phyloP scores from a whole-genome alignment of 2,113 vertebrate genomes.

The Megaceryle maxima region DNA sequence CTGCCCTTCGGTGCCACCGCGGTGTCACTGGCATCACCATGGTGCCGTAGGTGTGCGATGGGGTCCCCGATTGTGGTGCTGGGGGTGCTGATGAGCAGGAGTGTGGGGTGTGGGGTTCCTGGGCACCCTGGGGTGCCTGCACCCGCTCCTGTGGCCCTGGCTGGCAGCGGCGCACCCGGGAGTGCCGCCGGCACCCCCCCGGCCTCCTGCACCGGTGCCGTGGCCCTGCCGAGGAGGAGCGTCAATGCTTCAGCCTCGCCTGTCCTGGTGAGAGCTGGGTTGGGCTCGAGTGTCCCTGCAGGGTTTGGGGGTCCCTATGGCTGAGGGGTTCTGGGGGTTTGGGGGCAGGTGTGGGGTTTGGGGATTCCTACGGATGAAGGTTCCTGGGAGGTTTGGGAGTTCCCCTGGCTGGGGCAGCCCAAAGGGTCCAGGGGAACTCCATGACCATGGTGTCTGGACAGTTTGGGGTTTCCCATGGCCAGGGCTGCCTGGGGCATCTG shows the following conservation, averaged over 20 bases:
- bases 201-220: constrained; percentile 71
- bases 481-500: too few species aligned
- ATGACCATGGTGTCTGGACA: too few species aligned
- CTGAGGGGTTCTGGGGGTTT: too few species aligned
- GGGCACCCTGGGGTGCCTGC: constrained; percentile 84
- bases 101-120: constrained; percentile 81
- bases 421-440: too few species aligned
- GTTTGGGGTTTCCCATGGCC: too few species aligned
- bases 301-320: background rate
- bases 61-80: constrained; percentile 76
- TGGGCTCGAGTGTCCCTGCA: background rate
- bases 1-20: background rate
- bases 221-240: constrained; percentile 72
- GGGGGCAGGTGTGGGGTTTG: background rate
- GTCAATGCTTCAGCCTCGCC: constrained; percentile 81
- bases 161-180: constrained; percentile 66
- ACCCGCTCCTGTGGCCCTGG: constrained; percentile 81
- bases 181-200: constrained; percentile 53
- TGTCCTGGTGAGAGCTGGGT: constrained; percentile 74
- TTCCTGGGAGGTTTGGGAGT: too few species aligned
- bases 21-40: too few species aligned
- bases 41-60: constrained; percentile 82
- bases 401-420: background rate
- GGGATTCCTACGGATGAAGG: too few species aligned
- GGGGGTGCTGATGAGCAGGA: constrained; percentile 70